phyloP scores from a whole-genome alignment of 2,113 vertebrate species.

The Muntiacus muntjak region DNA sequence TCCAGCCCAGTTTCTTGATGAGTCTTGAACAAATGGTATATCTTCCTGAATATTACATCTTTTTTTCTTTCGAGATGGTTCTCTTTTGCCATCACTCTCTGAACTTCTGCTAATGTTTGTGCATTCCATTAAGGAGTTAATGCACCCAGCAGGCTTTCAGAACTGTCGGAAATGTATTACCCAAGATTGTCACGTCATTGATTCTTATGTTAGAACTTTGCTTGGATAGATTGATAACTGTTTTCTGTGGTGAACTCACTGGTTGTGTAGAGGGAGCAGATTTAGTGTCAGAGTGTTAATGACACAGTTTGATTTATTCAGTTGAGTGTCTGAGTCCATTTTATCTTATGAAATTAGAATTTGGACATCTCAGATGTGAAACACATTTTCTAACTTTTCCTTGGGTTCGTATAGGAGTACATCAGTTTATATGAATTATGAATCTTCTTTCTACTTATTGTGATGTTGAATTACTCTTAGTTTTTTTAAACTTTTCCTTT shows the following conservation, averaged over 20 bases:
- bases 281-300: slow-evolving; percentile 39
- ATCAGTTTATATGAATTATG: neutral
- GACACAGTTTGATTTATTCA: slow-evolving; percentile 42
- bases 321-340: neutral
- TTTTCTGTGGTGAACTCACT: slow-evolving; percentile 26
- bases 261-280: slow-evolving; percentile 44
- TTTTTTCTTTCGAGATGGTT: slow-evolving; percentile 62
- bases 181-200: slow-evolving; percentile 72
- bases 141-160: slow-evolving; percentile 75
- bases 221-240: slow-evolving; percentile 16
- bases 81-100: slow-evolving; percentile 74
- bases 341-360: slow-evolving; percentile 19
- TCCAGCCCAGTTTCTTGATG: neutral
- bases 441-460: neutral
- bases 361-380: neutral
- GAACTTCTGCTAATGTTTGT: slow-evolving; percentile 77
- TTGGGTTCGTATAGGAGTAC: neutral
- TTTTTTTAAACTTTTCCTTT: neutral
- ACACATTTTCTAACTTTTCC: slow-evolving; percentile 7
- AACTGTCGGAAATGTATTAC: slow-evolving; percentile 77
- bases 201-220: slow-evolving; percentile 38
- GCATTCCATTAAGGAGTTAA: slow-evolving; percentile 79
- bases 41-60: neutral
- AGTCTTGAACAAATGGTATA: neutral
- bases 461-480: neutral